These are phyloP conservation scores for Anaspis maculata DNA, from an alignment of 2,888 invertebrate species.

Conservation along the genomic window DNA sequence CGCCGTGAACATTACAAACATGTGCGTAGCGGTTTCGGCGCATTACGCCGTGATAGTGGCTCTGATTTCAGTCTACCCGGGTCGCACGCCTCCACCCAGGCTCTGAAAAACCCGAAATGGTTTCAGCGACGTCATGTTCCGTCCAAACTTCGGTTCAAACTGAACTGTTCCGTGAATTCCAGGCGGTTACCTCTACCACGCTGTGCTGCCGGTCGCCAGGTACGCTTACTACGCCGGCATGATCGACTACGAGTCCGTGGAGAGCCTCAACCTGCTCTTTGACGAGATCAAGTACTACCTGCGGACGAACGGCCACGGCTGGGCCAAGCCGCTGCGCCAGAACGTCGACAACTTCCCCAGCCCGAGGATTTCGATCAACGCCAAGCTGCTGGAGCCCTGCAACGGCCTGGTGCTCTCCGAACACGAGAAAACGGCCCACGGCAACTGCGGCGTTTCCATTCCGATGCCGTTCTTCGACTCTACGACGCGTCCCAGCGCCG, in stretches of 20 bases:
- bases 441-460: constrained; percentile 27
- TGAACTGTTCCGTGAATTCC: not conserved
- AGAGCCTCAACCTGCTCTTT: constrained; percentile 49
- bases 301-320: constrained; percentile 51
- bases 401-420: constrained; percentile 14
- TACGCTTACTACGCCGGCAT: constrained; percentile 56
- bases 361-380: constrained; percentile 4
- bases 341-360: constrained; percentile 9
- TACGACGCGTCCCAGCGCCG: constrained; percentile 44
- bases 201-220: constrained; percentile 52
- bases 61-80: too few relatives aligned
- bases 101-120: too few relatives aligned
- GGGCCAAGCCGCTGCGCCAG: constrained; percentile 39
- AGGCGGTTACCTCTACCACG: constrained; percentile 54
- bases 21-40: too few relatives aligned
- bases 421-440: constrained; percentile 10
- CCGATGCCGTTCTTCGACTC: constrained; percentile 55
- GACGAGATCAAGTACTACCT: constrained; percentile 51
- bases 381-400: constrained; percentile 17
- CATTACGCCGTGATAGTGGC: too few relatives aligned
- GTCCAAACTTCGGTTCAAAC: not conserved
- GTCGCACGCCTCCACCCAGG: too few relatives aligned
- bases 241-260: constrained; percentile 47
- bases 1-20: too few relatives aligned
- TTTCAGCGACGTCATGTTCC: not conserved